Conservation (phyloP, 1,140 invertebrate genomes). For the Thrips palmi region DNA sequence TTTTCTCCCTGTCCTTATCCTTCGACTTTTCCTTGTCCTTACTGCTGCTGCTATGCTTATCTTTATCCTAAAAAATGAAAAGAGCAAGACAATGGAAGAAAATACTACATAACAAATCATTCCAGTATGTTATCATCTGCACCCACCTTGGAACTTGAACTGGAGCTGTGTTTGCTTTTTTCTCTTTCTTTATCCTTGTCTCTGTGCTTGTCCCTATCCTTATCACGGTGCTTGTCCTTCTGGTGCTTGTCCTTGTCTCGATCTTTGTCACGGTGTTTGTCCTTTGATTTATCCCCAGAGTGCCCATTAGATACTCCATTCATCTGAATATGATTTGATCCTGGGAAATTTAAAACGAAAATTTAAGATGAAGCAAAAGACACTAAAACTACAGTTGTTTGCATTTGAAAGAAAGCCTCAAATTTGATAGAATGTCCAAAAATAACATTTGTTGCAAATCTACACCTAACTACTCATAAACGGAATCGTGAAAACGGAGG, state of each 20-base stretch:
- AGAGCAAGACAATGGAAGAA: too few species aligned
- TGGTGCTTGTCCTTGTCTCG: constrained; percentile 17
- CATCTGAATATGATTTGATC: constrained; percentile 18
- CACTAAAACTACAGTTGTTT: background rate
- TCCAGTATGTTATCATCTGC: too few species aligned
- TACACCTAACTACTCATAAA: too few species aligned
- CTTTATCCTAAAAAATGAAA: constrained; percentile 14
- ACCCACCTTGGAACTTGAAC: too few species aligned
- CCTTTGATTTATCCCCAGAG: constrained; percentile 48
- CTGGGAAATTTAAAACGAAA: background rate
- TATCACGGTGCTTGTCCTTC: constrained; percentile 16
- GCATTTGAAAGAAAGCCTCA: background rate
- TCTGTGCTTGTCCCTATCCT: constrained; percentile 24
- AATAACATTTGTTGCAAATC: too few species aligned
- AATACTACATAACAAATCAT: too few species aligned
- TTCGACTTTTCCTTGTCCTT: constrained; percentile 17
- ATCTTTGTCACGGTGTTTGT: constrained; percentile 32
- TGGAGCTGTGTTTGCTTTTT: constrained; percentile 8
- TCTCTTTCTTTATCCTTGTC: constrained; percentile 14
- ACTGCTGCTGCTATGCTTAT: constrained; percentile 15
- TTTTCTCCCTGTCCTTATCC: constrained; percentile 25
- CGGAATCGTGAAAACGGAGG: too few species aligned
- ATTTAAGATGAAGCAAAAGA: constrained; percentile 4
- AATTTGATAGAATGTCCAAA: constrained; percentile 2
- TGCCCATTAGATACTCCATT: constrained; percentile 53